Base-by-base conservation (phyloP, 2,113 vertebrate species). In the Syngnathus typhle region DNA sequence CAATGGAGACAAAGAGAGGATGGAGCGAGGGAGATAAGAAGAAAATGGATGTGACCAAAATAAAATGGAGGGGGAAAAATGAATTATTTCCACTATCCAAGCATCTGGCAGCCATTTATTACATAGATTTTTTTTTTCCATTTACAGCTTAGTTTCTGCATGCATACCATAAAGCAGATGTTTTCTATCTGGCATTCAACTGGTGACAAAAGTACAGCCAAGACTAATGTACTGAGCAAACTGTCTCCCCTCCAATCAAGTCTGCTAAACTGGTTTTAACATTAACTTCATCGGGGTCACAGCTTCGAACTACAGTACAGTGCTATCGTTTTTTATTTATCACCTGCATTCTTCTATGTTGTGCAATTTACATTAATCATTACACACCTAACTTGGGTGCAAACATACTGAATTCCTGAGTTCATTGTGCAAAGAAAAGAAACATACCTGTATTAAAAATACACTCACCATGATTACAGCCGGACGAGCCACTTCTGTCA, bases 401-500 rank as follows among this genome's bases (percentile, higher is more conserved):
- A 67, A 61, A 72, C 12, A 32, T 36, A 9, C 7, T 3, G 18
- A 65, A 65, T 43, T 38, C 41, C 52, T 47, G 44, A 71, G 37
- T 52, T 49, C 27, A 44, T 15, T 15, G 16, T 44, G 11, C 5
- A 23, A 44, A 62, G 3, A 15, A 44, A 41, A 39, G 12, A n/a
- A 18, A 23, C 39, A 23, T 15, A 12, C 21, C 7, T n/a, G 16
- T 41, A n/a, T 43, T 12, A 12, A 5, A 64, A 23, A 18, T 4
- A 0, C 13, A 0, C 82, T 82, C 68, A 88, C 88, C 84, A 81
- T 83, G 10, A 80, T 21, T 36, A 80, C 83, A 64, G 68, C 51
- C 0, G 73, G 78, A 64, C 64, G 52, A 64, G 69, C 77, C 68
- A 87, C 79, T 70, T 83, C 37, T 81, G 88, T 85, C 88, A 87